phyloP scores from a whole-genome alignment of 2,113 vertebrate genomes.

The Microcebus murinus region DNA sequence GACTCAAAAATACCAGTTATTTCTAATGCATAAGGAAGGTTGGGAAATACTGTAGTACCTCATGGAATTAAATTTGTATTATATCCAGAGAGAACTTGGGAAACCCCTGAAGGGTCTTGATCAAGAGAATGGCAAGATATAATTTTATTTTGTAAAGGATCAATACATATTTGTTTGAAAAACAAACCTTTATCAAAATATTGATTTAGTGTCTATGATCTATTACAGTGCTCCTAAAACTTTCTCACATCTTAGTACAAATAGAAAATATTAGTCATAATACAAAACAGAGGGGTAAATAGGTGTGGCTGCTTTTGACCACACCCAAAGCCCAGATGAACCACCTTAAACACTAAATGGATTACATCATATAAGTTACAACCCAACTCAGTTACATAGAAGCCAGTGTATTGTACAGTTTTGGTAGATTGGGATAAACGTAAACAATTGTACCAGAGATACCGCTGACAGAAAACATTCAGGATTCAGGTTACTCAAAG shows the following conservation, averaged over 20 bases:
- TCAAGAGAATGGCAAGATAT: not conserved
- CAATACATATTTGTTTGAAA: not conserved
- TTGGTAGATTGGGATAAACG: not conserved
- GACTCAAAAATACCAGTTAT: not conserved
- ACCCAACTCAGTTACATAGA: not conserved
- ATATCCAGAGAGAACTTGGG: not conserved
- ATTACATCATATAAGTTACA: not conserved
- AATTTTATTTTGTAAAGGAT: not conserved
- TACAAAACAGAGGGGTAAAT: not conserved
- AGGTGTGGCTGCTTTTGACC: not conserved
- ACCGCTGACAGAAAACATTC: not conserved
- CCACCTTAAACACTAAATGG: not conserved
- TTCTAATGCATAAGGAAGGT: not conserved
- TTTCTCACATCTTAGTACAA: not conserved
- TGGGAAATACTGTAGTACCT: not conserved
- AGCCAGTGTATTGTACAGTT: not conserved
- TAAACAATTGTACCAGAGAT: not conserved
- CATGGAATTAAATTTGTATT: not conserved
- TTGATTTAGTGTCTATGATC: not conserved
- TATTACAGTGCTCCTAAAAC: not conserved
- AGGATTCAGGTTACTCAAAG: not conserved
- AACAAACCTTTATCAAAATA: not conserved
- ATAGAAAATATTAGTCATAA: not conserved
- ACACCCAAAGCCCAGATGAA: not conserved
- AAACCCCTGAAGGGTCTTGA: not conserved